Evolutionary conservation across 2,797 vertebrate genomes (phyloP).

Genomic region (Orestias chungarensis): DNA sequence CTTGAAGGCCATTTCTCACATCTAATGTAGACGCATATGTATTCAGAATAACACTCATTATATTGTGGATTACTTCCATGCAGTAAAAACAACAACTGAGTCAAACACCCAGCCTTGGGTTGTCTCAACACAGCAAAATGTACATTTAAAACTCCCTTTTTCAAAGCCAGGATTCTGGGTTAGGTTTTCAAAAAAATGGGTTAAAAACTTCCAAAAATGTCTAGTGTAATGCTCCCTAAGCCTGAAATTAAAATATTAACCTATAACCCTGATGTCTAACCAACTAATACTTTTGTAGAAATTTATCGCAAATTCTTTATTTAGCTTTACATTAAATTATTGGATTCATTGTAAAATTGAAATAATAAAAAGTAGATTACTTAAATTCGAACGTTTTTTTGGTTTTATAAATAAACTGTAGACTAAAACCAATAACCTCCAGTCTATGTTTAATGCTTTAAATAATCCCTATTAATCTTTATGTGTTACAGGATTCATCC

Average conservation of each 20-base stretch:
- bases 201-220: not conserved
- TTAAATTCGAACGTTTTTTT: too few species aligned
- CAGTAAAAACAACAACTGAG: not conserved
- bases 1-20: conserved; percentile 5
- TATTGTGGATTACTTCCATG: not conserved
- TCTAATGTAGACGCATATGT: not conserved
- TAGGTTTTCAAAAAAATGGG: not conserved
- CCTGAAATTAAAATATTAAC: not conserved
- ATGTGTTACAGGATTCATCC: not conserved
- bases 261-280: not conserved
- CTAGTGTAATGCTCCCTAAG: not conserved
- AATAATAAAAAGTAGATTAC: too few species aligned
- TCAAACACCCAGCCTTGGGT: not conserved
- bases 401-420: not conserved
- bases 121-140: not conserved
- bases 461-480: not conserved
- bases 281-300: not conserved
- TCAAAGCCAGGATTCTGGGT: not conserved
- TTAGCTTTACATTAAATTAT: not conserved
- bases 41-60: not conserved
- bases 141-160: not conserved
- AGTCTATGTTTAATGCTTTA: not conserved
- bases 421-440: not conserved
- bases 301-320: not conserved
- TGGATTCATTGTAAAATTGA: too few species aligned